Evolutionary conservation across 2,888 invertebrate species (phyloP), one percentile per base, ranked within the genome.

Genomic region (Xestia xanthographa): DNA sequence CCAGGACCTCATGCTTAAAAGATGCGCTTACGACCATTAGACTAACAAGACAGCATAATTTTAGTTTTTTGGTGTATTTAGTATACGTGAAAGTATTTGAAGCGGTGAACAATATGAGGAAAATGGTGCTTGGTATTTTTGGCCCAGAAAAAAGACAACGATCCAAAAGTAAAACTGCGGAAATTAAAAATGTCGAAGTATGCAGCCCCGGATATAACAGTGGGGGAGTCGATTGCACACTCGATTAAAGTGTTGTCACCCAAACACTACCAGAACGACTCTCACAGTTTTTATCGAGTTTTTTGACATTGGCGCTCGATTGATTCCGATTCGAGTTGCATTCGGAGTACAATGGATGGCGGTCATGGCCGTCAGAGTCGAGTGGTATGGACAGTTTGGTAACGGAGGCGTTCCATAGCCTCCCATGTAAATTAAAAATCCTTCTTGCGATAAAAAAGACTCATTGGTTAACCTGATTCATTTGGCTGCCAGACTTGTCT

Each of bases 251-350:
- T 91, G 89, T 92, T 87, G 88, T 92, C 93, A 95, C 93, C 92
- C 91, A 92, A 92, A 92, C 89, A 89, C 91, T 91, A 85, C 91
- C 87, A 90, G 91, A 92, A 76, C 87, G 91, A 90, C 91, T 94
- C 93, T 92, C 92, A 93, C 88, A 91, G 91, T 94, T 95, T 95
- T 95, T 95, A 87, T 93, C 38, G 75, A 85, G 89, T 93, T 94
- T 95, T 94, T 93, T 87, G 90, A 92, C 92, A 92, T 93, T 93
- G 92, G 89, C 86, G 90, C 89, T 92, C 92, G 92, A 94, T 94
- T 95, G 92, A 93, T 90, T 92, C 89, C 88, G 90, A 93, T 93
- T 92, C 91, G 92, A 91, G 91, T 92, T 92, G 91, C 92, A 90
- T 92, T 92, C 91, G 89, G 79, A 86, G 87, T 83, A 94, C 93